Base-by-base conservation (phyloP, 2,113 vertebrate genomes). In the Petroica traversi region DNA sequence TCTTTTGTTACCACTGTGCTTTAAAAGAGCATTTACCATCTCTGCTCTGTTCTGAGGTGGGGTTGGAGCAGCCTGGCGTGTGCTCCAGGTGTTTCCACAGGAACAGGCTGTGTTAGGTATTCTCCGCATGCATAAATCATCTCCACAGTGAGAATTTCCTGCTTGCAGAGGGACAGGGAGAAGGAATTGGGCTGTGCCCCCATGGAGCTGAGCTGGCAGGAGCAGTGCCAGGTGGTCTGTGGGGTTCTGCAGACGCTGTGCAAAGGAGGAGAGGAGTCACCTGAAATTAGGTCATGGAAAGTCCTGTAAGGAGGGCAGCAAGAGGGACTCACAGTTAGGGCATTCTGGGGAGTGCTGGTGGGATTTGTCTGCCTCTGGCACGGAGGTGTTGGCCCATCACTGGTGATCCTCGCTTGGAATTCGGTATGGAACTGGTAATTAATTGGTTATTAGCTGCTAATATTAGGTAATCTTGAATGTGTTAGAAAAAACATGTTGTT, bases 71-170 rank as follows among this genome's bases (percentile, higher is more conserved):
- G 71, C 26, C 1, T 9, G 23, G 9, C 8, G 12, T 36, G 28
- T n/a, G 1, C 58, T 57, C 34, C 62, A 33, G 73, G 43, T 54
- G 12, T 33, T 57, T 29, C 49, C 26, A 29, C 59, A 57, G 85
- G 76, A 77, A 8, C 54, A 22, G 14, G 4, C 73, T 14, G 10
- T 0, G 0, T 36, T 15, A 8, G 45, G 59, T 29, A 0, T 34
- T 68, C 45, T 25, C n/a, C 55, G 8, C 19, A 0, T 24, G 46
- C 48, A 3, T 25, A 33, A 29, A 45, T 63, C 59, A 6, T n/a
- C 68, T 55, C 61, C 14, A 8, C 18, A 0, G 3, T 2, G 49
- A n/a, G 77, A 25, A 8, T 5, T 67, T 51, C 66, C n/a, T 25
- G 20, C 36, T 54, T 24, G 58, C 13, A 1, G 14, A 49, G 59